These are phyloP conservation scores for Gastracanthus pulcherrimus DNA, from an alignment of 2,888 invertebrate genomes.

Conservation along the genomic window DNA sequence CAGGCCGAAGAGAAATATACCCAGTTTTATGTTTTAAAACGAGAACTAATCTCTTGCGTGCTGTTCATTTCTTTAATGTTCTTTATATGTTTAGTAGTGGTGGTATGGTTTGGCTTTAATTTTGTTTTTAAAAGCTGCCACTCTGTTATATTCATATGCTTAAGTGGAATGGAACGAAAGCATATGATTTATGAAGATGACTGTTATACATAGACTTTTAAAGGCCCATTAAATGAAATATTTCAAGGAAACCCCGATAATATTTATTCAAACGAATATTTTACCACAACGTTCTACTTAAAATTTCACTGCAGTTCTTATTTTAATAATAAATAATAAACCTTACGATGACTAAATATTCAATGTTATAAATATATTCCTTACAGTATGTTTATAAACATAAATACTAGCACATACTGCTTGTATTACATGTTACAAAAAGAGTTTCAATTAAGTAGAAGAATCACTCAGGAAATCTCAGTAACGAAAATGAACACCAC, in stretches of 20 bases:
- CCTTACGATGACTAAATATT: too few species aligned
- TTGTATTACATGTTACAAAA: too few species aligned
- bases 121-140: slow-evolving; percentile 15
- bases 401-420: too few species aligned
- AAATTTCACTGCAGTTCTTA: too few species aligned
- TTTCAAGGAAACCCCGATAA: slow-evolving; percentile 21
- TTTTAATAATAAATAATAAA: too few species aligned
- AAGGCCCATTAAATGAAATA: slow-evolving; percentile 37
- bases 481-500: too few species aligned
- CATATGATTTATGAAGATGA: slow-evolving; percentile 48
- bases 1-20: slow-evolving; percentile 60
- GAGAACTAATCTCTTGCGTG: slow-evolving; percentile 61
- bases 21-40: slow-evolving; percentile 63
- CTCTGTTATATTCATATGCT: slow-evolving; percentile 31
- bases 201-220: slow-evolving; percentile 23
- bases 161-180: slow-evolving; percentile 16
- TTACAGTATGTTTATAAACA: too few species aligned
- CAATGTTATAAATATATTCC: too few species aligned
- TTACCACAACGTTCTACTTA: not conserved
- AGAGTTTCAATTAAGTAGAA: too few species aligned
- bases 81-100: slow-evolving; percentile 20
- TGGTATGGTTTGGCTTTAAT: slow-evolving; percentile 16
- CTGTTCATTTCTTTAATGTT: slow-evolving; percentile 52
- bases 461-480: too few species aligned
- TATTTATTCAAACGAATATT: slow-evolving; percentile 11